These are phyloP conservation scores for Hippocampus kuda DNA, from an alignment of 2,797 vertebrate genomes.

Conservation along the genomic window DNA sequence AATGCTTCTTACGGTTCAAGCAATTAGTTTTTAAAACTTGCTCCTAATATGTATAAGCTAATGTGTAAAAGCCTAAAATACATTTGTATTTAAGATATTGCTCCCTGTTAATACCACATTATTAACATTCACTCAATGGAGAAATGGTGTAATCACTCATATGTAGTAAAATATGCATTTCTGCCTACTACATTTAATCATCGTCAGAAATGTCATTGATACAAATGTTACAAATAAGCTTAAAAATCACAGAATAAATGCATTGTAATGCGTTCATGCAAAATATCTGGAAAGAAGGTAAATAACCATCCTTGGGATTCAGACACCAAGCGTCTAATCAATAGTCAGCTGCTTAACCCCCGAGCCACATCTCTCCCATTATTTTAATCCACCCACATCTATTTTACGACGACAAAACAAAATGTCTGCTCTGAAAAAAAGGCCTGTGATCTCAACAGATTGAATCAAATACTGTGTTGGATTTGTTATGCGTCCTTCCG, in stretches of 20 bases:
- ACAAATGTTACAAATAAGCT: background rate
- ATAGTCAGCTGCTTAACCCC: background rate
- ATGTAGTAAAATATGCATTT: background rate
- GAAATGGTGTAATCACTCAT: background rate
- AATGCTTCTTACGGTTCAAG: background rate
- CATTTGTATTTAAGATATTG: background rate
- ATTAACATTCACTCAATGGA: background rate
- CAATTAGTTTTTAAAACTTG: background rate
- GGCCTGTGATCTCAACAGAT: conserved; percentile 16
- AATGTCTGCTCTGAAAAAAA: background rate
- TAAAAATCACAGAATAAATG: too few species aligned
- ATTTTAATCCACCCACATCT: background rate
- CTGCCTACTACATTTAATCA: background rate
- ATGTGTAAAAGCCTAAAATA: background rate
- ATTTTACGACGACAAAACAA: background rate
- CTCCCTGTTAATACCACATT: background rate
- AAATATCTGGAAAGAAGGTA: background rate
- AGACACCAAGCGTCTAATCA: background rate
- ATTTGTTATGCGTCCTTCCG: conserved; percentile 25
- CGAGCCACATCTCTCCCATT: background rate
- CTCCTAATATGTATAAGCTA: background rate
- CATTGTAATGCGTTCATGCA: too few species aligned
- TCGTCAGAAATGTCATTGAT: background rate
- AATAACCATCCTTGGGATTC: background rate
- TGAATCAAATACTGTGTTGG: conserved; percentile 20